A percentile compares a stretch with the other conserved stretches of the same genome.
Evolutionary conservation across 1,140 invertebrate species (phyloP).

Genomic region (Drosophila chauvacae): DNA sequence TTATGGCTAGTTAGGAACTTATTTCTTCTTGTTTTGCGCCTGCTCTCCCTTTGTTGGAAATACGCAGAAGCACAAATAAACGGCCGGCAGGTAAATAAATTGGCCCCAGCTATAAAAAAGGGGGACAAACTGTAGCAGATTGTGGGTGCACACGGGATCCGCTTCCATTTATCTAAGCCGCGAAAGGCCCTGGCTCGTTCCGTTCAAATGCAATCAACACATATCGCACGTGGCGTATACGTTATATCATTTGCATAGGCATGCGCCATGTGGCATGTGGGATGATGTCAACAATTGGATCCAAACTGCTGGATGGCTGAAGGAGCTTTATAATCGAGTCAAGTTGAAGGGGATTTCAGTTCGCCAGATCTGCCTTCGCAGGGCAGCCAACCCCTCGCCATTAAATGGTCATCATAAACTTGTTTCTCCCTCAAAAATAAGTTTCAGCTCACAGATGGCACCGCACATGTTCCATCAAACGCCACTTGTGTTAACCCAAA

Average conservation of each 20-base stretch:
- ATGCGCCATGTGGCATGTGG: neutral
- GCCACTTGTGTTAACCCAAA: slow-evolving; percentile 5
- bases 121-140: slow-evolving; percentile 19
- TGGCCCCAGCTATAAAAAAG: slow-evolving; percentile 15
- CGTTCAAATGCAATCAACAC: slow-evolving; percentile 46
- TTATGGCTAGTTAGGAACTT: slow-evolving; percentile 31
- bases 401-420: slow-evolving; percentile 41
- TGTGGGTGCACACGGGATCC: slow-evolving; percentile 17
- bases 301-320: neutral
- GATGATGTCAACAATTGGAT: slow-evolving; percentile 21
- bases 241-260: slow-evolving; percentile 50
- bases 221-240: slow-evolving; percentile 49
- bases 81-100: slow-evolving; percentile 47
- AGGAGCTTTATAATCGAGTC: neutral
- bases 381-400: neutral
- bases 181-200: neutral
- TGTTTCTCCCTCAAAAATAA: slow-evolving; percentile 29
- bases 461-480: slow-evolving; percentile 33
- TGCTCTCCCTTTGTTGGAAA: slow-evolving; percentile 4
- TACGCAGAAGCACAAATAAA: slow-evolving; percentile 33
- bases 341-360: neutral
- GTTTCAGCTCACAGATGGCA: slow-evolving; percentile 7
- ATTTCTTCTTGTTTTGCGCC: neutral
- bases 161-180: slow-evolving; percentile 31
- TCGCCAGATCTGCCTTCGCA: neutral